Evolutionary conservation across 1,140 invertebrate genomes (phyloP).

Genomic region (Lepidurus couesii): DNA sequence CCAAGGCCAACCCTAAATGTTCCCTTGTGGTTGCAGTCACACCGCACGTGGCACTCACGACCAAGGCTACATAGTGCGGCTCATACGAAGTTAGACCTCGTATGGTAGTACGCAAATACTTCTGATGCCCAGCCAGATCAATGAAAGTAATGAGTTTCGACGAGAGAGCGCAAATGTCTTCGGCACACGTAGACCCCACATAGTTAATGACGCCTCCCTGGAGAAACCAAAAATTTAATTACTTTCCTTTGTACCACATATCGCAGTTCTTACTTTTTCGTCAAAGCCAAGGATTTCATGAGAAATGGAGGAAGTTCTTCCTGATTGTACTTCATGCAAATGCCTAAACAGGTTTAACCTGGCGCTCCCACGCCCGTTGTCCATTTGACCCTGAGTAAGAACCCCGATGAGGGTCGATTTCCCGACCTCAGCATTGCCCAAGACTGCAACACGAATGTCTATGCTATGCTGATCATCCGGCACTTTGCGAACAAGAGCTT

Average conservation of each 20-base stretch:
- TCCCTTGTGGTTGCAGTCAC: conserved; percentile 68
- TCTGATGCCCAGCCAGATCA: conserved; percentile 92
- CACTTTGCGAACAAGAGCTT: conserved; percentile 86
- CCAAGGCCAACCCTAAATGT: conserved; percentile 74
- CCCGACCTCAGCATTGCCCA: conserved; percentile 88
- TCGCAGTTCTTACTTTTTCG: conserved; percentile 38
- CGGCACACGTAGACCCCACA: conserved; percentile 80
- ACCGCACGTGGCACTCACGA: conserved; percentile 65
- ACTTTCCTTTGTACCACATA: background rate
- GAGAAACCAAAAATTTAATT: conserved; percentile 36
- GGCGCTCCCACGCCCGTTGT: conserved; percentile 90
- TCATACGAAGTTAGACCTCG: conserved; percentile 89
- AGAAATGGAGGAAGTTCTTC: conserved; percentile 84
- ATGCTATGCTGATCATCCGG: conserved; percentile 85
- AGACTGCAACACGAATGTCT: conserved; percentile 79
- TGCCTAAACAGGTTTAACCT: conserved; percentile 93
- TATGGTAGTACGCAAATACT: conserved; percentile 92
- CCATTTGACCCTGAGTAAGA: conserved; percentile 87
- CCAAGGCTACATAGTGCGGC: conserved; percentile 90
- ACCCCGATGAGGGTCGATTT: conserved; percentile 92
- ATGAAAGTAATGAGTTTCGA: conserved; percentile 90
- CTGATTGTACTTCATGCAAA: conserved; percentile 92
- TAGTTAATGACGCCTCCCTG: conserved; percentile 76
- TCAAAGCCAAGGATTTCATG: conserved; percentile 96
- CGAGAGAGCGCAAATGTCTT: conserved; percentile 87